Percentiles rank a stretch among this genome's conserved stretches.
Conservation (phyloP, 2,888 invertebrate species). For the Gandaritis pyraliata region DNA sequence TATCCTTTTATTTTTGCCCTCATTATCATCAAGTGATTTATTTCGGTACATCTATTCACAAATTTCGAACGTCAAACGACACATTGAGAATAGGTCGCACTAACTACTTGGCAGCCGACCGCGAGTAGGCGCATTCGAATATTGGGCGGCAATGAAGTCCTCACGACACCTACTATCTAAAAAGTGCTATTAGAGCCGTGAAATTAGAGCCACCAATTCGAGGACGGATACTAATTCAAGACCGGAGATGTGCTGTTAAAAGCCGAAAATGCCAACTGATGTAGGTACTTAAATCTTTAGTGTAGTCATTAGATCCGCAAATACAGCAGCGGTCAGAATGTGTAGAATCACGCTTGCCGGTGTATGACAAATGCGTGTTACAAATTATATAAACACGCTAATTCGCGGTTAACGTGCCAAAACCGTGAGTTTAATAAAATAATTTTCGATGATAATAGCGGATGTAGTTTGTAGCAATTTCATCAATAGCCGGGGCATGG, state of each 20-base stretch:
- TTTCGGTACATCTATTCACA: conserved; percentile 69
- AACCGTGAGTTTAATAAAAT: conserved; percentile 59
- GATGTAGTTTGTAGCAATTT: conserved; percentile 71
- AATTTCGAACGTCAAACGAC: conserved; percentile 65
- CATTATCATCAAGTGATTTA: conserved; percentile 82
- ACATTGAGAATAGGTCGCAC: conserved; percentile 72
- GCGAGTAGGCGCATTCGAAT: conserved; percentile 65
- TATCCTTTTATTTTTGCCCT: conserved; percentile 80
- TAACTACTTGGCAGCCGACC: conserved; percentile 70
- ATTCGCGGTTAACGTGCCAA: conserved; percentile 57
- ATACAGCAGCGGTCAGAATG: conserved; percentile 33
- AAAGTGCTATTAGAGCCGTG: conserved; percentile 66
- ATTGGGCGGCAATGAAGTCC: conserved; percentile 70
- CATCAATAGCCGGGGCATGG: conserved; percentile 74
- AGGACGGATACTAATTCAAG: conserved; percentile 59
- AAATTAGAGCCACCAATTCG: conserved; percentile 66
- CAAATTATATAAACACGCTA: conserved; percentile 64
- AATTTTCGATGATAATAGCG: conserved; percentile 58
- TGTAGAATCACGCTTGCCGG: conserved; percentile 51
- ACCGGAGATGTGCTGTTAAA: conserved; percentile 55
- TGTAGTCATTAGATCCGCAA: conserved; percentile 45
- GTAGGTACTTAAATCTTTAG: conserved; percentile 60
- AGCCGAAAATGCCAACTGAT: conserved; percentile 58
- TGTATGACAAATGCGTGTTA: conserved; percentile 61
- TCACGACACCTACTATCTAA: conserved; percentile 62